Base-by-base conservation (phyloP, 2,888 invertebrate genomes). In the Globia sparganii region DNA sequence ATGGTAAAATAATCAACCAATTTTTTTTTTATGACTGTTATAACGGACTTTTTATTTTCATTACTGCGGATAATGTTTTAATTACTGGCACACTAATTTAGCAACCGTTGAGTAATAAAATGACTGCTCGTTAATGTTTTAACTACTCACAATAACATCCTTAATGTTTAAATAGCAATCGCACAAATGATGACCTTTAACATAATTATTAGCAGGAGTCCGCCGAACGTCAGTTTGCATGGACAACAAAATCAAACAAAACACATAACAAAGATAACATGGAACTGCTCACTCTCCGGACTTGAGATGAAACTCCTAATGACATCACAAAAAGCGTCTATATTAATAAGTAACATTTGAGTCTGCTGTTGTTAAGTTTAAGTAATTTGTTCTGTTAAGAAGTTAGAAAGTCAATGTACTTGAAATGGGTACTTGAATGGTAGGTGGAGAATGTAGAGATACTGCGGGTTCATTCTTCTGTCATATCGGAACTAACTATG, bases 331-430 rank as follows among this genome's bases (percentile, higher is more conserved):
- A 46, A 18, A 40, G 28, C 21, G 21, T 59, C 15, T 21, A 31
- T 59, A 84, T 75, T 58, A 75, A 72, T 71, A 61, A 56, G 73
- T 67, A 34, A 75, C 61, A 79, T 67, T 72, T 21, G 1, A 61
- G 8, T 56, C 34, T 49, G 43, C 46, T 69, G 31, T 43, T 31
- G 37, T 49, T 28, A 66, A 69, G 3, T 75, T 62, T 18, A 46
- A 68, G 34, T 62, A 61, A 58, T 65, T 84, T 70, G 43, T 72
- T 70, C 15, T 74, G 46, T 69, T 61, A 15, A 43, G 21, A 18
- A 73, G 62, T 75, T 75, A 6, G 25, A 11, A 4, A 70, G 28
- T 69, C 15, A 43, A 43, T 43, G 43, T 43, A 43, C 43, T 66
- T 56, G 31, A 43, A 64, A 64, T 65, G 11, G 31, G 65, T 70